Evolutionary conservation across 2,888 invertebrate species (phyloP), one percentile per base, ranked within the genome.

Genomic region (Scrobipalpa costella): DNA sequence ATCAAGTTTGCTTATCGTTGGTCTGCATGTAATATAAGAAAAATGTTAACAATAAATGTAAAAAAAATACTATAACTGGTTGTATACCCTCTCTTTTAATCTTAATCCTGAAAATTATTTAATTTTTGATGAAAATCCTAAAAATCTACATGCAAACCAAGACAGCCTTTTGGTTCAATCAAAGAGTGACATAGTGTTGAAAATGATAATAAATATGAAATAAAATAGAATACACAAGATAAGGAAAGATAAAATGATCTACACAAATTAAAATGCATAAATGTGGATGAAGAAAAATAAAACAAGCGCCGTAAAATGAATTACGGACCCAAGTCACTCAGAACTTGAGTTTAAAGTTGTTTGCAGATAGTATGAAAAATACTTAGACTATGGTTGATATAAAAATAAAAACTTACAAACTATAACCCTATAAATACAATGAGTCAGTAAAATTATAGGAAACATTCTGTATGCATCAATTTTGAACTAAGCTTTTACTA

Each of bases 311-410:
- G 73, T 82, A 79, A 79, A 69, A 40, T 27, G 7, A 65, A 68
- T 77, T 81, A 82, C 78, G 78, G 76, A 71, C 71, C 70, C 76
- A 81, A 78, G 78, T 76, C 50, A 61, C 57, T 64, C 57, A 47
- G 67, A 75, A 79, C 79, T 76, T 79, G 75, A 75, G 71, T 62
- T 64, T 64, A 67, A 57, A 50, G 44, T 36, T 40, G 21, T 52
- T 60, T 49, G 49, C 34, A 49, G n/a, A 61, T 17, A 17, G 17
- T 50, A 34, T n/a, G 5, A 49, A 33, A 49, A 13, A 61, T 61
- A 52, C 19, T 17, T 15, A 57, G 33, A 36, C 8, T 9, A 52
- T 21, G 21, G 21, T 13, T 13, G 11, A 52, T 52, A 27, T 34
- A 33, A 34, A 33, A 34, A 33, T 34, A 34, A 27, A 34, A 15